Base-by-base conservation (phyloP, 1,140 invertebrate species). In the Planococcus citri region DNA sequence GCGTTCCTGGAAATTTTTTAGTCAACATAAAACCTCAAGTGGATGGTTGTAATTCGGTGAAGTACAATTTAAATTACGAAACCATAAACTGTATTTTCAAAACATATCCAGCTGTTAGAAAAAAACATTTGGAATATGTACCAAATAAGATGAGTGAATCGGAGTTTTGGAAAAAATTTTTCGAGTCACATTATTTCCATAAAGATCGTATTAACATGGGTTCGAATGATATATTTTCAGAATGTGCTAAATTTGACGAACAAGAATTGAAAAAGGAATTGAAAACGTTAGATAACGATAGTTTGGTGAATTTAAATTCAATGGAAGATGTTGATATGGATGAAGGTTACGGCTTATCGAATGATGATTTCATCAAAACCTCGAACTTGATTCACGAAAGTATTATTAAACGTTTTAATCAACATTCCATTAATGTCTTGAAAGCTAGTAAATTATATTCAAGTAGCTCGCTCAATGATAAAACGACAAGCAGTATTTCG, bases 111-210 rank as follows among this genome's bases (percentile, higher is more conserved):
- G 94, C 94, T 75, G 97, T 99, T 0, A 92, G 94, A 77, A 89
- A 89, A 81, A 99, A 98, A 83, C 95, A 99, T 81, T 80, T 88
- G 72, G 95, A 99, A 80, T 89, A 94, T 81, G 97, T 99, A 38
- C 97, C 97, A 61, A 84, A 89, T 72, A 93, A 95, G 82, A 87
- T 99, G 85, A 86, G 89, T 0, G 97, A 99, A 80, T 84, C 90
- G 1, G 94, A 98, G 76, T 99, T 99, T 82, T 99, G 97, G 97
- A 96, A 93, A 12, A 92, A 96, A 75, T 99, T 99, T 80, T 99
- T 99, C 82, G 96, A 99, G 78, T 98, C 95, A 21, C 96, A 99
- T 83, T 99, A 99, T 82, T 99, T 98, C 85, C 95, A 99, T 82
- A 86, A 94, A 72, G 97, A 99, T 82, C 86, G 95, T 68, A 90